These are phyloP conservation scores for Margaritifera margaritifera DNA, from an alignment of 2,888 invertebrate species.

Conservation along the genomic window DNA sequence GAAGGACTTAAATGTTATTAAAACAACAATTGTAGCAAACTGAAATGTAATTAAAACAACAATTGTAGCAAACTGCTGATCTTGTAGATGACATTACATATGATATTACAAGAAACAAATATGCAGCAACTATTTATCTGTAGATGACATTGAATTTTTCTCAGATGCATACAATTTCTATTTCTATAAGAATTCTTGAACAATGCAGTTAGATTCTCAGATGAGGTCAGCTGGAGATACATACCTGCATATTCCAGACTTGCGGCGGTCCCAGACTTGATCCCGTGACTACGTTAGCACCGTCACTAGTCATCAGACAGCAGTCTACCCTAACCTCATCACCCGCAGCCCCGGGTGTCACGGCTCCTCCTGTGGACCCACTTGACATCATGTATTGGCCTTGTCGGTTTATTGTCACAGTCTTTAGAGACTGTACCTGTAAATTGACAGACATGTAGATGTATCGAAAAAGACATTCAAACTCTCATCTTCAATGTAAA, in stretches of 20 bases:
- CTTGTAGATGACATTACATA: too few species aligned
- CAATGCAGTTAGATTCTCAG: not conserved
- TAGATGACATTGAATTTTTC: too few species aligned
- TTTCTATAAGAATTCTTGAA: not conserved
- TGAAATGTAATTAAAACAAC: too few species aligned
- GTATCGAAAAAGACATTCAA: not conserved
- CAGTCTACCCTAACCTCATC: constrained; percentile 72
- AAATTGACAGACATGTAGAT: constrained; percentile 9
- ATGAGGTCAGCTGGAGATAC: not conserved
- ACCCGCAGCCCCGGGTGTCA: constrained; percentile 64
- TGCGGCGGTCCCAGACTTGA: constrained; percentile 72
- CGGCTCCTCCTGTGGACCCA: constrained; percentile 32
- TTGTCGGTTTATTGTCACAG: constrained; percentile 53
- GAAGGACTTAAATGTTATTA: too few species aligned
- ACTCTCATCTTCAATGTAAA: too few species aligned
- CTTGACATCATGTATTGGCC: constrained; percentile 51
- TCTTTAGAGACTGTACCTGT: constrained; percentile 53
- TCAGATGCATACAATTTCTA: too few species aligned
- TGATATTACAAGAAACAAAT: too few species aligned
- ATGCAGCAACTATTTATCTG: too few species aligned
- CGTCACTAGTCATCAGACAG: constrained; percentile 68
- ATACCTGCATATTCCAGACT: constrained; percentile 73
- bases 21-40: too few species aligned
- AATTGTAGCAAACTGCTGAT: too few species aligned
- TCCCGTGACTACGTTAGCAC: constrained; percentile 70